A percentile compares a stretch with the other conserved stretches of the same genome.
These are phyloP conservation scores for Notiomystis cincta DNA, from an alignment of 2,113 vertebrate genomes.

Conservation along the genomic window DNA sequence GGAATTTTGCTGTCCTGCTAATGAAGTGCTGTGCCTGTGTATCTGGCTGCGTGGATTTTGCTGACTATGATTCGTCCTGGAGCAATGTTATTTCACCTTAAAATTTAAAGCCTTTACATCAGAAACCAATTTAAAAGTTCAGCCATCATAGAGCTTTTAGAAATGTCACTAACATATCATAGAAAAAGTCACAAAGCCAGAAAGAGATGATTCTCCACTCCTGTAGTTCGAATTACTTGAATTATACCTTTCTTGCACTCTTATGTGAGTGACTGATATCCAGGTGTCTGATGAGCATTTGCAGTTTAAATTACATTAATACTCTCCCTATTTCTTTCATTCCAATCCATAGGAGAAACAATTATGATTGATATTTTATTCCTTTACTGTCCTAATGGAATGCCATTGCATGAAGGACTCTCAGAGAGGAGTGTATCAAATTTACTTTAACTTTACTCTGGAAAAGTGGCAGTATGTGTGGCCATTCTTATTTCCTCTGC, in stretches of 20 bases:
- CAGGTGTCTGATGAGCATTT: background rate
- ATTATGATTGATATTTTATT: background rate
- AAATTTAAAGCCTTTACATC: background rate
- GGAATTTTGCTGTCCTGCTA: background rate
- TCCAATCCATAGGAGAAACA: background rate
- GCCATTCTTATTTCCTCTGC: background rate
- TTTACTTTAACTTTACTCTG: background rate
- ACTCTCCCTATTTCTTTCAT: background rate
- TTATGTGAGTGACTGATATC: background rate
- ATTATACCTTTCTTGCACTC: background rate
- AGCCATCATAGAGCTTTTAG: background rate
- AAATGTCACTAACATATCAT: background rate
- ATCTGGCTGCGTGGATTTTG: background rate
- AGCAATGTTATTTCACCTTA: background rate
- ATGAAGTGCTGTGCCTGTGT: background rate
- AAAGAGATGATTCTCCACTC: background rate
- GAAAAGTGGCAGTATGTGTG: background rate
- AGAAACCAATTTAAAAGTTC: background rate
- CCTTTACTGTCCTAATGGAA: background rate
- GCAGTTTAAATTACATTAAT: background rate
- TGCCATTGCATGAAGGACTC: background rate
- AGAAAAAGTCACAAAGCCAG: background rate
- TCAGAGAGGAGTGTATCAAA: background rate
- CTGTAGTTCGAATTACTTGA: background rate
- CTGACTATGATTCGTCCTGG: background rate